phyloP scores from a whole-genome alignment of 2,888 invertebrate species.

The Autographa gamma region DNA sequence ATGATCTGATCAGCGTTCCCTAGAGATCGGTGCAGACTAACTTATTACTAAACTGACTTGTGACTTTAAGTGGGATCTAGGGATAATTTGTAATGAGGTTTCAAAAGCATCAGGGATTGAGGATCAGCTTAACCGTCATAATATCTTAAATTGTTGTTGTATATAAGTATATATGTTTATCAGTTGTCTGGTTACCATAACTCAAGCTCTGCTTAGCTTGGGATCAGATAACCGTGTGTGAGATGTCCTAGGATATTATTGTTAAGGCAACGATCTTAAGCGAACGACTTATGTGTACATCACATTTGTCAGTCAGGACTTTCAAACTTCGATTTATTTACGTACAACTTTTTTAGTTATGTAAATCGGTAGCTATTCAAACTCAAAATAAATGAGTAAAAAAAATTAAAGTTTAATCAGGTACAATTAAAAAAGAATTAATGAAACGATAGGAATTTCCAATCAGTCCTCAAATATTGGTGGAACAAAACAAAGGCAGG shows the following conservation, averaged over 20 bases:
- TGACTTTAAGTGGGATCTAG: neutral
- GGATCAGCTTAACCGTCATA: neutral
- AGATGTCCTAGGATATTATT: too few species aligned
- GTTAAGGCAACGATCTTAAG: too few species aligned
- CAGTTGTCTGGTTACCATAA: too few species aligned
- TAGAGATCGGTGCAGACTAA: neutral
- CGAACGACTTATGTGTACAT: too few species aligned
- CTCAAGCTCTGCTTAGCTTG: too few species aligned
- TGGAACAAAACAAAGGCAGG: conserved; percentile 49
- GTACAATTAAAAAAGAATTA: neutral
- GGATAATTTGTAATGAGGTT: neutral
- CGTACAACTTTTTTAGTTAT: too few species aligned
- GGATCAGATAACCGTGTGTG: too few species aligned
- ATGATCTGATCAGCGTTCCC: neutral
- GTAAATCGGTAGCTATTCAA: too few species aligned
- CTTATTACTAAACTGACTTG: neutral
- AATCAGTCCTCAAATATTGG: conserved; percentile 46
- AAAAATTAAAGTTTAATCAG: too few species aligned
- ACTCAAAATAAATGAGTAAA: too few species aligned
- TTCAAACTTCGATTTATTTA: conserved; percentile 1
- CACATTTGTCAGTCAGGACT: neutral
- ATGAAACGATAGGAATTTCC: conserved; percentile 45
- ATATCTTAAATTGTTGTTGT: too few species aligned
- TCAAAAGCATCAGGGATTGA: neutral
- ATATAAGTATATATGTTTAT: too few species aligned